Conservation (phyloP, 2,888 invertebrate species). For the Gnatocerus cornutus region DNA sequence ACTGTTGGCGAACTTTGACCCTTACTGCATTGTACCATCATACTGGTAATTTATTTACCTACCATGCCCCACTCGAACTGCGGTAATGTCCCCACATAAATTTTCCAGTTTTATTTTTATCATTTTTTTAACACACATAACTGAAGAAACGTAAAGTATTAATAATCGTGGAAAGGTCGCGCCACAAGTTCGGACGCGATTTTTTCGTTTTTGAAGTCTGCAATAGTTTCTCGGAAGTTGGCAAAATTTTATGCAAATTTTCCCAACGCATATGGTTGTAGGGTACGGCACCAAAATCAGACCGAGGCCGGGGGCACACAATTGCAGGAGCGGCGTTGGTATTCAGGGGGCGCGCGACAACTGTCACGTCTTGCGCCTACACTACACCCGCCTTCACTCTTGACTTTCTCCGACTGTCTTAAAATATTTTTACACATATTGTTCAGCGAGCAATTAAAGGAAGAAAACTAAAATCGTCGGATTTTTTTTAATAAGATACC, state of each 20-base stretch:
- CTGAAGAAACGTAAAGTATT: too few relatives aligned
- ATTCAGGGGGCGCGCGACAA: constrained; percentile 58
- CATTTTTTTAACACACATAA: neutral
- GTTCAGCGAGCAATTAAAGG: neutral
- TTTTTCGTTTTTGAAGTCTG: neutral
- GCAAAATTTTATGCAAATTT: constrained; percentile 34
- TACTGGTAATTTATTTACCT: constrained; percentile 34
- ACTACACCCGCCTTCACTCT: constrained; percentile 45
- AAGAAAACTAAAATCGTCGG: neutral
- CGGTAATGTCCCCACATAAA: constrained; percentile 16
- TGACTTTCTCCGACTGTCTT: constrained; percentile 42
- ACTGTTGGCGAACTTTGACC: constrained; percentile 51
- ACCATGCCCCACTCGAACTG: constrained; percentile 9
- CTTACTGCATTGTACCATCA: constrained; percentile 39
- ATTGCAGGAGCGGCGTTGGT: constrained; percentile 56
- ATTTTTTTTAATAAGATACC: neutral
- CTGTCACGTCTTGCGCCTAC: constrained; percentile 52
- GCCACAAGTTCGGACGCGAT: too few relatives aligned
- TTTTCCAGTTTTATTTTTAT: constrained; percentile 6
- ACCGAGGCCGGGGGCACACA: constrained; percentile 54
- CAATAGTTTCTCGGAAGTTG: constrained; percentile 14
- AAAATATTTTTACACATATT: constrained; percentile 1
- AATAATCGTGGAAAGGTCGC: neutral
- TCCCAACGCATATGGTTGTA: constrained; percentile 31
- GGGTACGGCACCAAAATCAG: constrained; percentile 44